phyloP scores from a whole-genome alignment of 2,113 vertebrate genomes.

The Saguinus midas region DNA sequence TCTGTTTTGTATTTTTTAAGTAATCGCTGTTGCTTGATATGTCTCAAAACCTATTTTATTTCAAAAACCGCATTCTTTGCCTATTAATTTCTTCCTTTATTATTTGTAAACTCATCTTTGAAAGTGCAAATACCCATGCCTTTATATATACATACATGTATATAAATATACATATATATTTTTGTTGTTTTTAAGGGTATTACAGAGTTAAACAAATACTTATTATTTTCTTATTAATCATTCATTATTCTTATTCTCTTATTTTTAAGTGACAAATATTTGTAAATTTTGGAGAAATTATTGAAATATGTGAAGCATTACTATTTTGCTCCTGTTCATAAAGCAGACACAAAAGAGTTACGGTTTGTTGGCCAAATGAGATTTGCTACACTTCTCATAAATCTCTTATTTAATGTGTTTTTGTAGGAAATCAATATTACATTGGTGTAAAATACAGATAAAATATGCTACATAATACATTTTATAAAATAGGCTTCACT shows the following conservation, averaged over 20 bases:
- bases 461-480: conserved; percentile 74
- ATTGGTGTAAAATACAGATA: conserved; percentile 79
- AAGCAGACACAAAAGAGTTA: conserved; percentile 74
- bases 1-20: conserved; percentile 65
- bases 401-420: conserved; percentile 79
- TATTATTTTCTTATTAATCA: conserved; percentile 37
- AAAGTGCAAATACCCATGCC: not conserved
- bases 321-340: conserved; percentile 65
- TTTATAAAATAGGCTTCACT: conserved; percentile 71
- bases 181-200: not conserved
- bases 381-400: conserved; percentile 77
- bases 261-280: conserved; percentile 62
- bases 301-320: conserved; percentile 62
- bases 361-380: conserved; percentile 78
- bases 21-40: conserved; percentile 40
- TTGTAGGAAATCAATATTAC: conserved; percentile 81
- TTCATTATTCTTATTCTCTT: conserved; percentile 42
- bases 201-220: not conserved
- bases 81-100: not conserved
- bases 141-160: not conserved
- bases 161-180: not conserved
- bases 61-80: conserved; percentile 42
- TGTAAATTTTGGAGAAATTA: conserved; percentile 57
- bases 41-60: conserved; percentile 55
- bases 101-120: conserved; percentile 49